Percentiles rank a stretch among this genome's conserved stretches.
These are phyloP conservation scores for Luperina testacea DNA, from an alignment of 2,888 invertebrate genomes.

Conservation along the genomic window DNA sequence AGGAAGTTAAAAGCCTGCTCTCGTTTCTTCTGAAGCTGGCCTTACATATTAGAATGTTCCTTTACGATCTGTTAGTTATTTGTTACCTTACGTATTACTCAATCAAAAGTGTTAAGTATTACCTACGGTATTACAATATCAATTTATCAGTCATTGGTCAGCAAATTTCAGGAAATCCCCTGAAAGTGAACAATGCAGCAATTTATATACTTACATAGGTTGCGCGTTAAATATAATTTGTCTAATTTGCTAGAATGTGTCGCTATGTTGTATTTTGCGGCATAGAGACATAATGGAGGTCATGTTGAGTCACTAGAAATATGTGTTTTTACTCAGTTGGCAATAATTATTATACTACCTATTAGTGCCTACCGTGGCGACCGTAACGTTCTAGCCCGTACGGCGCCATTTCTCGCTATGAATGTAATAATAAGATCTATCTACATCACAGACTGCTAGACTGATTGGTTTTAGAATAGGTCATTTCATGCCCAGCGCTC, in stretches of 20 bases:
- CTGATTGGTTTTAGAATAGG: not conserved
- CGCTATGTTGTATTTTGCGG: constrained; percentile 20
- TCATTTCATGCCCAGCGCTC: not conserved
- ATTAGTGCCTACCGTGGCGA: not conserved
- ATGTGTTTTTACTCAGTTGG: constrained; percentile 4
- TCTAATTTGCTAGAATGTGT: constrained; percentile 37
- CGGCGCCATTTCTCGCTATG: constrained; percentile 23
- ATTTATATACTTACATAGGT: constrained; percentile 5
- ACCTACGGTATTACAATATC: constrained; percentile 7
- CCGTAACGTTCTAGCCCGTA: constrained; percentile 6
- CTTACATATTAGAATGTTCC: not conserved
- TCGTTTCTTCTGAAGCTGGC: not conserved
- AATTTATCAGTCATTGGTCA: constrained; percentile 17
- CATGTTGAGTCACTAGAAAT: constrained; percentile 13
- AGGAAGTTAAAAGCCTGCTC: not conserved
- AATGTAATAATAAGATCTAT: not conserved
- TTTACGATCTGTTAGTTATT: not conserved
- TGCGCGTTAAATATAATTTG: constrained; percentile 32
- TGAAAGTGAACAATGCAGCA: constrained; percentile 10
- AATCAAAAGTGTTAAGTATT: constrained; percentile 16
- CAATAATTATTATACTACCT: not conserved
- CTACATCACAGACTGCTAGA: not conserved
- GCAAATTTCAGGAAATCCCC: constrained; percentile 54
- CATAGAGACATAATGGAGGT: constrained; percentile 25
- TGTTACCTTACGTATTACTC: not conserved